A percentile compares a stretch with the other conserved stretches of the same genome.
These are phyloP conservation scores for Lysandra coridon DNA, from an alignment of 2,888 invertebrate genomes.

Conservation along the genomic window DNA sequence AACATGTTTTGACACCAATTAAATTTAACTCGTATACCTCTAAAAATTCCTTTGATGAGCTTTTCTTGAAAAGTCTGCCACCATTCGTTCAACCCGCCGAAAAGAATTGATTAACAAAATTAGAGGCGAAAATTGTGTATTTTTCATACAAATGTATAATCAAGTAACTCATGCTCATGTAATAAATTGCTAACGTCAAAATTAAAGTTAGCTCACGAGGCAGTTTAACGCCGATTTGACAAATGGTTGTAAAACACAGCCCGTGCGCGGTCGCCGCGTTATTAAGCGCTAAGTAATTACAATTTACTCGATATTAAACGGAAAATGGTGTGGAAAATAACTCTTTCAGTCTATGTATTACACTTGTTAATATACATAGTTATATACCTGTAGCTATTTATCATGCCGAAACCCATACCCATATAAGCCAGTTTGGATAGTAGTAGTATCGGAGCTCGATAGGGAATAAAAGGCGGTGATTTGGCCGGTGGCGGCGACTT, in stretches of 20 bases:
- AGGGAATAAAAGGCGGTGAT: too few relatives aligned
- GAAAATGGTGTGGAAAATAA: background rate
- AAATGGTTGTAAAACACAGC: constrained; percentile 6
- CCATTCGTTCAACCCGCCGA: too few relatives aligned
- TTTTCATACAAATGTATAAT: background rate
- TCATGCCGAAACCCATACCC: too few relatives aligned
- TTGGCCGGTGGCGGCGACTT: too few relatives aligned
- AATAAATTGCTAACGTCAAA: constrained; percentile 1
- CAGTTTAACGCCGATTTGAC: constrained; percentile 17
- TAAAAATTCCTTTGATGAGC: too few relatives aligned
- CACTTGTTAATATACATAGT: too few relatives aligned
- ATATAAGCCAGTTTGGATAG: too few relatives aligned
- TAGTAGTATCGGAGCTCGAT: too few relatives aligned
- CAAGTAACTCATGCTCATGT: background rate
- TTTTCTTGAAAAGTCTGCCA: too few relatives aligned
- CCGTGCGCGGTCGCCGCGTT: background rate
- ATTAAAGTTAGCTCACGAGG: background rate
- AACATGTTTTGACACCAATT: too few relatives aligned
- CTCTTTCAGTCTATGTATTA: background rate
- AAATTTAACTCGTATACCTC: too few relatives aligned
- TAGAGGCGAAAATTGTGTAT: background rate
- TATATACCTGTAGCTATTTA: too few relatives aligned
- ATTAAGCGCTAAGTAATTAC: constrained; percentile 18
- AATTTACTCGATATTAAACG: constrained; percentile 16
- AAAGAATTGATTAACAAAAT: background rate